A percentile compares a stretch with the other conserved stretches of the same genome.
These are phyloP conservation scores for Amblyornis subalaris DNA, from an alignment of 2,113 vertebrate species.

Conservation along the genomic window DNA sequence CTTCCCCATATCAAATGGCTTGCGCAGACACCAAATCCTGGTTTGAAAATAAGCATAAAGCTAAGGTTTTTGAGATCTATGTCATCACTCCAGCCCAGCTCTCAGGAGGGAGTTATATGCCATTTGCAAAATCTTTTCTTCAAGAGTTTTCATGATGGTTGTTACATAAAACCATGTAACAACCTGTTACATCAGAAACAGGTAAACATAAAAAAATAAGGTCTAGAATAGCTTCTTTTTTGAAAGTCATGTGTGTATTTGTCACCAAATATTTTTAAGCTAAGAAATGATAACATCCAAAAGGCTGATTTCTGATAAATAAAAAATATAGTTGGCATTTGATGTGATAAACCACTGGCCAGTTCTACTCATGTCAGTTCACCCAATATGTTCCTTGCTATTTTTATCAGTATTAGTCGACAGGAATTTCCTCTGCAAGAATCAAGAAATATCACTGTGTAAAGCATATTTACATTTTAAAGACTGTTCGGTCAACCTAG, in stretches of 20 bases:
- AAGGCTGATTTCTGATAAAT: background rate
- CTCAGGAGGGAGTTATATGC: background rate
- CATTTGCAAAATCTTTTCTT: background rate
- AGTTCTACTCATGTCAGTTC: background rate
- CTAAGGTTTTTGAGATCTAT: background rate
- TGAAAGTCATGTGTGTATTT: background rate
- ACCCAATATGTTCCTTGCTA: background rate
- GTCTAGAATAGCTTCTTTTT: background rate
- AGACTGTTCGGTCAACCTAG: background rate
- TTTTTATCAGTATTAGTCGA: background rate
- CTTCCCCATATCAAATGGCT: background rate
- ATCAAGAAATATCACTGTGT: background rate
- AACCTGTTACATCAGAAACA: background rate
- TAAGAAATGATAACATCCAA: background rate
- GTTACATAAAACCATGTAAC: too few relatives aligned
- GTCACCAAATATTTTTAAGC: background rate
- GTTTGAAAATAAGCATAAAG: background rate
- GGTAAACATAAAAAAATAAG: background rate
- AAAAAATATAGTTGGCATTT: background rate
- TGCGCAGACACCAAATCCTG: background rate
- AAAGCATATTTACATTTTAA: conserved; percentile 23
- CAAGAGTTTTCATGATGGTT: background rate
- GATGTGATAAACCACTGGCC: background rate
- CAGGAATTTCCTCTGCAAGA: background rate
- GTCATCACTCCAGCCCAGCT: background rate